These are phyloP conservation scores for Spheniscus humboldti DNA, from an alignment of 2,797 vertebrate genomes.

Conservation along the genomic window DNA sequence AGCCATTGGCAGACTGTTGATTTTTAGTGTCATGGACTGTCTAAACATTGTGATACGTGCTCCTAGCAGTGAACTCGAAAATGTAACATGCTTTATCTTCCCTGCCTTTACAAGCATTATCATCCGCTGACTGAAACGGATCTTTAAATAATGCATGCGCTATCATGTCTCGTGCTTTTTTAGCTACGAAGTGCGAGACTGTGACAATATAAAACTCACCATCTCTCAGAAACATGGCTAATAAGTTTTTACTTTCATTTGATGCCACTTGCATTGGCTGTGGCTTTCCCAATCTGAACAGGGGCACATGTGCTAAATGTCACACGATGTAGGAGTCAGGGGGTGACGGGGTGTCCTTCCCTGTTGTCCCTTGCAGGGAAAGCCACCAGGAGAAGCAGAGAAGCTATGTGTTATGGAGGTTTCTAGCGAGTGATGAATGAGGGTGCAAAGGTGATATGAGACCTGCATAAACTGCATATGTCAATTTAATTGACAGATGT, in stretches of 20 bases:
- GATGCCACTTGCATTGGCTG: neutral
- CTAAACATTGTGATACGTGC: fast-evolving
- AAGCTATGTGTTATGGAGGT: slow-evolving; percentile 10
- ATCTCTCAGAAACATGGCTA: neutral
- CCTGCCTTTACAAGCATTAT: neutral
- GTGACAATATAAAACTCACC: neutral
- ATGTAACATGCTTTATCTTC: neutral
- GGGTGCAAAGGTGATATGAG: slow-evolving; percentile 9
- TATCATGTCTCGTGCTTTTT: fast-evolving
- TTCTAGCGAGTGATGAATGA: slow-evolving; percentile 27
- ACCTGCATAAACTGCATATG: slow-evolving; percentile 22
- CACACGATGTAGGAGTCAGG: neutral
- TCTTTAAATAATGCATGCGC: neutral
- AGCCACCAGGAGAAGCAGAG: neutral
- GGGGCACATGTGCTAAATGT: neutral
- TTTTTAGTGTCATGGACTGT: neutral
- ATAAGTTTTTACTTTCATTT: neutral
- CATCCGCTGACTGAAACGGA: neutral
- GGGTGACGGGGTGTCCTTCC: neutral
- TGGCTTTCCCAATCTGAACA: neutral
- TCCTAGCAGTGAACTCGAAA: neutral
- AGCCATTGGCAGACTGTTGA: neutral
- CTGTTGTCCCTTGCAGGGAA: neutral
- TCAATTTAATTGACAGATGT: slow-evolving; percentile 61
- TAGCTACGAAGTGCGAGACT: neutral